phyloP scores from a whole-genome alignment of 2,113 vertebrate genomes.

The Rhipidura dahli region DNA sequence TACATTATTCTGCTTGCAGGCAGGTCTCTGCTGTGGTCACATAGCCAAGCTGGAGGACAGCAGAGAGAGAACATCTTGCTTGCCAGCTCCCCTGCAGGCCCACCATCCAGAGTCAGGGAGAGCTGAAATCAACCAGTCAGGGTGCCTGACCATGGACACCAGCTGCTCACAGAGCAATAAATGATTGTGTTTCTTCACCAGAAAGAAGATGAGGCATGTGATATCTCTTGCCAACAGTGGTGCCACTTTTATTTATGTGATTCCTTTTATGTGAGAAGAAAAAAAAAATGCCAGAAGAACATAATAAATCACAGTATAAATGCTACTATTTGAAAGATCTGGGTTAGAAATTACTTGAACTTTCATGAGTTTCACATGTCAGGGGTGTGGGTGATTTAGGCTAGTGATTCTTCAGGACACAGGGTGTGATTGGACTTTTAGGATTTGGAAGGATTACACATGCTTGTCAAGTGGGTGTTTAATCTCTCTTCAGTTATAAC shows the following conservation, averaged over 20 bases:
- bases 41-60: not conserved
- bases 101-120: not conserved
- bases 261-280: not conserved
- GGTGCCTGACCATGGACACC: not conserved
- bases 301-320: not conserved
- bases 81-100: not conserved
- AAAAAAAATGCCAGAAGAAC: not conserved
- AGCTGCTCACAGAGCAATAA: not conserved
- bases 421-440: not conserved
- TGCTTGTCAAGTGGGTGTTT: conserved; percentile 2
- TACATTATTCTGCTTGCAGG: not conserved
- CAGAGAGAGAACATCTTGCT: not conserved
- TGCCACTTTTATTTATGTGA: not conserved
- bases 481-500: not conserved
- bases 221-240: not conserved
- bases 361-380: not conserved
- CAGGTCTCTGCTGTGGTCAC: not conserved
- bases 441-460: not conserved
- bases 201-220: not conserved
- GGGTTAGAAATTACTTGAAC: not conserved
- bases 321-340: not conserved
- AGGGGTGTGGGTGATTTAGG: not conserved
- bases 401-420: not conserved
- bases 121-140: accelerated
- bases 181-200: not conserved